Evolutionary conservation across 2,888 invertebrate genomes (phyloP).

Genomic region (Myopa tessellatipennis): DNA sequence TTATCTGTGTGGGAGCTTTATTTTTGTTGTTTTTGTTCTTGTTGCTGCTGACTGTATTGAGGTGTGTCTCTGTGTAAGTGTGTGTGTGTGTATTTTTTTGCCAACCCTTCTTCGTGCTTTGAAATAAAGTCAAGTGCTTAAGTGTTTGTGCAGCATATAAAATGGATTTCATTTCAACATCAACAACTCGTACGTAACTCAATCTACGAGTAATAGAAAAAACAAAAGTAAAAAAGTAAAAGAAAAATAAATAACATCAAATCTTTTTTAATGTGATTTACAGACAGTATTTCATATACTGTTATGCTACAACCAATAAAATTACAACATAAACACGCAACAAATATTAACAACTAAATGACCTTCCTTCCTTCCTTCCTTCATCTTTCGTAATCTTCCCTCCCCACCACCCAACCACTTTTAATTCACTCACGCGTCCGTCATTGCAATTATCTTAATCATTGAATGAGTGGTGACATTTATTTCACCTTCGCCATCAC

Average conservation of each 20-base stretch:
- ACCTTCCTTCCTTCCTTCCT: not conserved
- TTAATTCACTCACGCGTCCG: not conserved
- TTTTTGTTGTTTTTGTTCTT: no score
- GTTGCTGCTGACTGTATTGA: constrained; percentile 2
- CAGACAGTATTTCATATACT: not conserved
- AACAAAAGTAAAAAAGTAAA: not conserved
- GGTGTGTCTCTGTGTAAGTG: constrained; percentile 22
- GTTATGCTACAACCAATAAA: not conserved
- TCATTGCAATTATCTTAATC: constrained; percentile 5
- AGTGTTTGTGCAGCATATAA: not conserved
- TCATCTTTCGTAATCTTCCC: not conserved
- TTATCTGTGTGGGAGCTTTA: not conserved
- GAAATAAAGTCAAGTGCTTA: constrained; percentile 1
- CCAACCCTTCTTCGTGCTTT: constrained; percentile 30
- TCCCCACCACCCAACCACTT: no score
- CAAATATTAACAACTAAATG: not conserved
- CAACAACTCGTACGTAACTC: not conserved
- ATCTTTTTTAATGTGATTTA: not conserved
- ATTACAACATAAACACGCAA: not conserved
- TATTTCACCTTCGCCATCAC: not conserved
- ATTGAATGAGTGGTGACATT: not conserved
- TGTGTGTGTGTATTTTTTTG: constrained; percentile 13
- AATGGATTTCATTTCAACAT: not conserved
- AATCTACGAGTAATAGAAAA: not conserved
- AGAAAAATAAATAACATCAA: not conserved